These are phyloP conservation scores for Crotalus viridis DNA, from an alignment of 2,113 vertebrate species.

Conservation along the genomic window DNA sequence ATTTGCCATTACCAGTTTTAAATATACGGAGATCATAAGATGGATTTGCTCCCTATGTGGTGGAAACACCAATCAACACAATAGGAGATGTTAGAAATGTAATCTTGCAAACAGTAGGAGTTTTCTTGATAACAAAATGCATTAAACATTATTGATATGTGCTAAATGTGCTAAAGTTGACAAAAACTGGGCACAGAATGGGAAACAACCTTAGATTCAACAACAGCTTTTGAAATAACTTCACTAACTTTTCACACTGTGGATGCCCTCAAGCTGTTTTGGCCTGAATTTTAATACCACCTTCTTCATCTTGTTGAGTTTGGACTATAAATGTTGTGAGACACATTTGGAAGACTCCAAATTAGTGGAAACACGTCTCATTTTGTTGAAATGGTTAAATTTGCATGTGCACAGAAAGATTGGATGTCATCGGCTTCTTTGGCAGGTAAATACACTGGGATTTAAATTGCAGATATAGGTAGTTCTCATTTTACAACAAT, in stretches of 20 bases:
- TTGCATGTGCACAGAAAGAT: background rate
- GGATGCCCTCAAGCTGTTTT: background rate
- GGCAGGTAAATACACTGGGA: background rate
- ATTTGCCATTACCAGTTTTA: background rate
- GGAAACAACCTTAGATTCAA: background rate
- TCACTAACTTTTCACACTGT: background rate
- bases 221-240: background rate
- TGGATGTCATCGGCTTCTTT: background rate
- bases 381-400: background rate
- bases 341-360: background rate
- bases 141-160: background rate
- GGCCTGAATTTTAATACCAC: background rate
- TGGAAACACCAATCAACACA: background rate
- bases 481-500: background rate
- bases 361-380: background rate
- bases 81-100: background rate
- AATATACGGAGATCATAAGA: background rate
- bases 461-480: background rate
- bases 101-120: background rate
- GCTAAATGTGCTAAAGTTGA: background rate
- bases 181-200: background rate
- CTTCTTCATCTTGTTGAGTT: background rate
- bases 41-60: background rate
- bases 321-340: background rate
- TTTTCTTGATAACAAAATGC: background rate